Evolutionary conservation across 2,888 invertebrate species (phyloP), one percentile per base, ranked within the genome.

Genomic region (Limnephilus marmoratus): DNA sequence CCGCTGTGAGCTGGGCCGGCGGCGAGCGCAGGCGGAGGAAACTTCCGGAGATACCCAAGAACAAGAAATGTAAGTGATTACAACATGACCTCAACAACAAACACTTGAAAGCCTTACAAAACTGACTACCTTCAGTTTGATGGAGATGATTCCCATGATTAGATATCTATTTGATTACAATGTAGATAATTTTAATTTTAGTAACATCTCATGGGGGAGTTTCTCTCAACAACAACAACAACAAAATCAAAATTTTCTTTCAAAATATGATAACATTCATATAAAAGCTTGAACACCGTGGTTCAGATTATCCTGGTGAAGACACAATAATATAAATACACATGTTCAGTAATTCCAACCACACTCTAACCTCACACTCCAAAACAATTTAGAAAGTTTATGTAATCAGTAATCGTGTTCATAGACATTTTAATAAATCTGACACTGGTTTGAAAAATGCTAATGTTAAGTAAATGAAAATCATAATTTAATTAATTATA

Each of bases 31-130:
- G 98, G 94, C 96, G 99, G 94, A 96, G 98, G 95, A 98, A 98
- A 96, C 96, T 98, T 45, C 98, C 98, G 80, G 98, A 98, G 96
- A 98, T 98, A 94, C 98, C 98, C 9, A 98, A 98, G 95, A 98
- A 98, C 94, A 98, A 98, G 95, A 98, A 98, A 97, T 97, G 98
- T 98, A 95, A 97, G 97, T 95, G 31, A 29, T 24, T 9, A 68
- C 3, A 15, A 24, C 53, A 24, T 68, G n/a, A n/a, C 68, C 68
- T 68, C 24, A 7, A 68, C 24, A 24, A n/a, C 24, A 68, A n/a
- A 24, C 68, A 45, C 11, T 12, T 11, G 12, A 12, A 12, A 45
- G 45, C 12, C 45, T 45, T 49, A 15, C 15, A 49, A 49, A 49
- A 49, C 13, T 13, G 15, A 49, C 13, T 49, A 49, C 49, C 9